phyloP scores from a whole-genome alignment of 2,888 invertebrate genomes.

The Neoaliturus tenellus region DNA sequence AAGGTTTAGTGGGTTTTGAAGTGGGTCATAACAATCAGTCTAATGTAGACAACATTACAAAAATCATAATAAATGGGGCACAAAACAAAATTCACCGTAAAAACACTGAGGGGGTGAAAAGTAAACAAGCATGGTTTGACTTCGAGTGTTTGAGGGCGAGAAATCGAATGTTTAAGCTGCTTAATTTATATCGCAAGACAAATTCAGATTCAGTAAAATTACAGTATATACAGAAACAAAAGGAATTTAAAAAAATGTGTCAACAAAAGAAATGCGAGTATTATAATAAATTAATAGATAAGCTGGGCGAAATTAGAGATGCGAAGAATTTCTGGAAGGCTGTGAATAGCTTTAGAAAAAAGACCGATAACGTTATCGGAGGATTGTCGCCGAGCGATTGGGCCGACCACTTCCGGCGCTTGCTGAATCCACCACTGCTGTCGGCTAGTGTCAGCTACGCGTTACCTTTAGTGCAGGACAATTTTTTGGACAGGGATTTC shows the following conservation, averaged over 20 bases:
- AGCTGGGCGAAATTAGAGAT: background rate
- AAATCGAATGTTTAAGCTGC: background rate
- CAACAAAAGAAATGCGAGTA: background rate
- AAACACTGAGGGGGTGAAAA: background rate
- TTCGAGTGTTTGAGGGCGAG: background rate
- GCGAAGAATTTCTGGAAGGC: background rate
- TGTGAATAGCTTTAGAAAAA: background rate
- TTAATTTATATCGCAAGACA: conserved; percentile 17
- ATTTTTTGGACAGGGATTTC: conserved; percentile 18
- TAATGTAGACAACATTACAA: background rate
- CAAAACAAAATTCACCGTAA: background rate
- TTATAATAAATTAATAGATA: background rate
- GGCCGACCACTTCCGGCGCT: background rate
- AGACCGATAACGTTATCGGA: background rate
- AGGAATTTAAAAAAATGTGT: background rate
- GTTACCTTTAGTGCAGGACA: background rate
- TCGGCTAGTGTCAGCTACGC: background rate
- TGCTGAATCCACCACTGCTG: background rate
- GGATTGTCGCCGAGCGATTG: background rate
- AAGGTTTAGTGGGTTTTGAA: background rate
- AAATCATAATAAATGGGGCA: background rate
- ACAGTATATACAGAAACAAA: background rate
- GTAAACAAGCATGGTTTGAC: conserved; percentile 8
- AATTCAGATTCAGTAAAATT: background rate
- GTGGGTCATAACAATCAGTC: background rate